A percentile compares a stretch with the other conserved stretches of the same genome.
Evolutionary conservation across 1,140 invertebrate genomes (phyloP).

Genomic region (Bombyx mandarina): DNA sequence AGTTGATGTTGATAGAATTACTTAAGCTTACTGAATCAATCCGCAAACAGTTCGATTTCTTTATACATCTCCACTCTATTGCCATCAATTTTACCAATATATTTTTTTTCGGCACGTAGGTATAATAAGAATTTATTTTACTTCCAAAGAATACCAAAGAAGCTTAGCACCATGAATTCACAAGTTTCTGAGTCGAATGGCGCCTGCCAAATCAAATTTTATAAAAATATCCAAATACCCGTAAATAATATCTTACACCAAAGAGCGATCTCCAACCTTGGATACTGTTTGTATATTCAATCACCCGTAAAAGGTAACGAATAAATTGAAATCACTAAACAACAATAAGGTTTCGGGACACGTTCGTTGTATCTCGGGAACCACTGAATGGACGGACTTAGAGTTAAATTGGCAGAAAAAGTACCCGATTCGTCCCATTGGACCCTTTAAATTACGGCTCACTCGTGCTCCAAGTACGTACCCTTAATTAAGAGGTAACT

Average conservation of each 20-base stretch:
- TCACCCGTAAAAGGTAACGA: constrained; percentile 8
- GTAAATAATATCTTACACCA: constrained; percentile 9
- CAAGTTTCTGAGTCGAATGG: no score
- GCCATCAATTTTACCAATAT: no score
- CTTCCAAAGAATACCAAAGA: no score
- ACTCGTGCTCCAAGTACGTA: constrained; percentile 2
- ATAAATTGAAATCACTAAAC: constrained; percentile 16
- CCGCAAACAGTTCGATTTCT: no score
- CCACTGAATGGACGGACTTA: constrained; percentile 11
- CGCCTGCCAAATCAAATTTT: no score
- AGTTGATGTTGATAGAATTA: no score
- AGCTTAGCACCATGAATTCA: no score
- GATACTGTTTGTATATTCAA: constrained; percentile 5
- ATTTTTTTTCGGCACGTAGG: no score
- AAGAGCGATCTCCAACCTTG: constrained; percentile 5
- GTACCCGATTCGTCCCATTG: constrained; percentile 10
- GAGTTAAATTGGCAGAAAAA: constrained; percentile 9
- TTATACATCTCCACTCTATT: no score
- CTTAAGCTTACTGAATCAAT: no score
- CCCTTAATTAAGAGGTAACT: constrained; percentile 18
- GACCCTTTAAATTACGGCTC: constrained; percentile 10
- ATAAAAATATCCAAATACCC: constrained; percentile 5
- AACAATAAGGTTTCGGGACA: constrained; percentile 15
- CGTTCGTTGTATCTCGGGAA: constrained; percentile 10
- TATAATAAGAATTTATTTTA: no score